These are phyloP conservation scores for Tachyglossus aculeatus DNA, from an alignment of 2,797 vertebrate genomes.

Conservation along the genomic window DNA sequence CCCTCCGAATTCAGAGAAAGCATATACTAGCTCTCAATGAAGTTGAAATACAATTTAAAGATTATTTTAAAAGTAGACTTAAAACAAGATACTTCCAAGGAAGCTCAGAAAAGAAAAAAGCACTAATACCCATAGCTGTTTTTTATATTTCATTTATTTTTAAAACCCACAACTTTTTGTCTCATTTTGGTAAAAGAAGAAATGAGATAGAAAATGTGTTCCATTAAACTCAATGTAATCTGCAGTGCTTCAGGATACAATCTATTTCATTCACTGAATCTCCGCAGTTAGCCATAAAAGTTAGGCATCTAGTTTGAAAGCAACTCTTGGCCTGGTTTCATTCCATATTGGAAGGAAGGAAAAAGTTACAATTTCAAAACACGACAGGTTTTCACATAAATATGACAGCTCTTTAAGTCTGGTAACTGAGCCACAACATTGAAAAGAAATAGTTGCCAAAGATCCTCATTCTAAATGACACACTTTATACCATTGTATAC, in stretches of 20 bases:
- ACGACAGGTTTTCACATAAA: too few relatives aligned
- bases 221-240: not conserved
- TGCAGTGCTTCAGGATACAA: not conserved
- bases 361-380: not conserved
- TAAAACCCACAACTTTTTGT: not conserved
- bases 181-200: slow-evolving; percentile 1
- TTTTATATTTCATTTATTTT: not conserved
- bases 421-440: too few relatives aligned
- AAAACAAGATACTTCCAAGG: too few relatives aligned
- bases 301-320: not conserved
- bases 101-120: slow-evolving; percentile 4
- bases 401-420: too few relatives aligned
- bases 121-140: not conserved
- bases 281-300: not conserved
- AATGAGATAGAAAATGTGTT: not conserved
- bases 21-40: not conserved
- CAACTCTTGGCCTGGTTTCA: not conserved
- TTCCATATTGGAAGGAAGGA: not conserved
- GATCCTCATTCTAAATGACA: too few relatives aligned
- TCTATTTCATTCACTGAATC: not conserved
- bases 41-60: slow-evolving; percentile 2
- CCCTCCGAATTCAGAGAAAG: too few relatives aligned
- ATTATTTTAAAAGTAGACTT: slow-evolving; percentile 1
- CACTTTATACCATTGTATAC: too few relatives aligned
- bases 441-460: too few relatives aligned